Percentiles rank a stretch among this genome's conserved stretches.
Evolutionary conservation across 2,113 vertebrate species (phyloP).

Genomic region (Calyptommatus sinebrachiatus): DNA sequence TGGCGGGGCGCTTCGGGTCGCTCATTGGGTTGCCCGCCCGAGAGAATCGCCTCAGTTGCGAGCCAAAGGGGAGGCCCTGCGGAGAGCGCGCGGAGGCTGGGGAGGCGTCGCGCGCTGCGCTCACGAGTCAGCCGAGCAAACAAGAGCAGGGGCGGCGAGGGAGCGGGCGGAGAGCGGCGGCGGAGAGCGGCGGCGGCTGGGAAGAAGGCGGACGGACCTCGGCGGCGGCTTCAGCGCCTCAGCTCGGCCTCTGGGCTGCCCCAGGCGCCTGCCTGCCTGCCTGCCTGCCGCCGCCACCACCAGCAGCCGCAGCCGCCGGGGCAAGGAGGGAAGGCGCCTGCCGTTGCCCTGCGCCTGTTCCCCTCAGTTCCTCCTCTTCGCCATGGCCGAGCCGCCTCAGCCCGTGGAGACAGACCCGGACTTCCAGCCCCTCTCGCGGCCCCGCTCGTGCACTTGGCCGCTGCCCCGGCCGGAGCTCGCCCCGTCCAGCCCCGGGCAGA

Average conservation of each 20-base stretch:
- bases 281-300: too few species aligned
- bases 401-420: slow-evolving; percentile 86
- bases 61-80: slow-evolving; percentile 40
- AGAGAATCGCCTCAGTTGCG: slow-evolving; percentile 25
- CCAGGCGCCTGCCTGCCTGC: too few species aligned
- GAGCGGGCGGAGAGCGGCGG: too few species aligned
- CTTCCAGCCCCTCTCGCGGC: slow-evolving; percentile 83
- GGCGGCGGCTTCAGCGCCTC: too few species aligned
- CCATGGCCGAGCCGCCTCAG: slow-evolving; percentile 83
- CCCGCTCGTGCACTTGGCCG: slow-evolving; percentile 93
- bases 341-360: too few species aligned
- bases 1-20: slow-evolving; percentile 37
- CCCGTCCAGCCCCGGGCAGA: slow-evolving; percentile 85
- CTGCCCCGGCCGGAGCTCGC: slow-evolving; percentile 90
- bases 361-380: background rate
- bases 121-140: too few species aligned
- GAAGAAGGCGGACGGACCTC: too few species aligned
- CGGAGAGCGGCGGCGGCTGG: too few species aligned
- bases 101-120: too few species aligned
- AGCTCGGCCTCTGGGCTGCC: too few species aligned
- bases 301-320: slow-evolving; percentile 21
- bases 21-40: slow-evolving; percentile 53
- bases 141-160: too few species aligned
- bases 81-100: slow-evolving; percentile 24
- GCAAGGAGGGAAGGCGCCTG: background rate